Evolutionary conservation across 2,888 invertebrate genomes (phyloP).

Genomic region (Lamellibrachia satsuma): DNA sequence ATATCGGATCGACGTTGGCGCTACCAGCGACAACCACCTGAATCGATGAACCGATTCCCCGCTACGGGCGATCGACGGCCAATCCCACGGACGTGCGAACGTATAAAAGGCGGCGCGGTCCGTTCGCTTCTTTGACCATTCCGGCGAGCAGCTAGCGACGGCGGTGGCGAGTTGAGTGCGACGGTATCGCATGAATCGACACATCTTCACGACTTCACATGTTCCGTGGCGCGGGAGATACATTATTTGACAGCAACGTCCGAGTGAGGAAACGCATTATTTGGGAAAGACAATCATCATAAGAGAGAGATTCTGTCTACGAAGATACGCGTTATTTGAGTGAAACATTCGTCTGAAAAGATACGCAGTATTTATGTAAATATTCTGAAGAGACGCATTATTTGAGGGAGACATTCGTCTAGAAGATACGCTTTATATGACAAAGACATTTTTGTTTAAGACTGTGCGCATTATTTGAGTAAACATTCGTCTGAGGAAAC

Average conservation of each 20-base stretch:
- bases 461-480: background rate
- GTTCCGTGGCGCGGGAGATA: background rate
- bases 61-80: background rate
- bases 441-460: background rate
- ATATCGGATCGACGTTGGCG: background rate
- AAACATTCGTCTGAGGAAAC: background rate
- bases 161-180: background rate
- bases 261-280: background rate
- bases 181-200: background rate
- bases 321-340: background rate
- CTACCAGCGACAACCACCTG: background rate
- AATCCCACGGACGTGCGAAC: background rate
- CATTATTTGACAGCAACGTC: background rate
- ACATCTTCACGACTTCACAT: background rate
- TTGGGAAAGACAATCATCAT: background rate
- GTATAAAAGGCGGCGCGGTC: conserved; percentile 13
- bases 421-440: background rate
- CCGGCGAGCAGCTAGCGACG: background rate
- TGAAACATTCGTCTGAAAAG: background rate
- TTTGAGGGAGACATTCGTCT: background rate
- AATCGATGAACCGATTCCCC: conserved; percentile 12
- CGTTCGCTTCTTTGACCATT: conserved; percentile 9
- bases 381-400: background rate
- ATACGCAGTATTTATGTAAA: background rate
- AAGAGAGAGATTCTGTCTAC: too few species aligned